These are phyloP conservation scores for Luscinia megarhynchos DNA, from an alignment of 2,797 vertebrate genomes.

Conservation along the genomic window DNA sequence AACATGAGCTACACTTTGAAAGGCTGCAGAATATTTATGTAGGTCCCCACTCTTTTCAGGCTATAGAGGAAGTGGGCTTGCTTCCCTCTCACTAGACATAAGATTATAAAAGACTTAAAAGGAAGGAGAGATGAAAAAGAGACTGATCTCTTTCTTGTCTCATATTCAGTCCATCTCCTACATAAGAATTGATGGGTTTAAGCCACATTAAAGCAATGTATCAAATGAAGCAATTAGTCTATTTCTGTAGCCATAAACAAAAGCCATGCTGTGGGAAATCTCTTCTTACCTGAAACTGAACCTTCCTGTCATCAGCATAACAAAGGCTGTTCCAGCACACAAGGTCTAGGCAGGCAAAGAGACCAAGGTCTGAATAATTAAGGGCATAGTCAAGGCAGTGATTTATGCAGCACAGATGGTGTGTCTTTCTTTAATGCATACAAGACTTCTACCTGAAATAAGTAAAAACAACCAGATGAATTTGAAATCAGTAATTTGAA, in stretches of 20 bases:
- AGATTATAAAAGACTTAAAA: neutral
- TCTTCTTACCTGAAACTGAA: neutral
- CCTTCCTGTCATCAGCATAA: neutral
- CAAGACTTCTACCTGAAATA: neutral
- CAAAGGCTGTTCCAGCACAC: neutral
- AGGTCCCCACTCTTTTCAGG: neutral
- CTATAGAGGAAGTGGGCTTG: neutral
- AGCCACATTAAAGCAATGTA: neutral
- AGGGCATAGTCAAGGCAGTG: neutral
- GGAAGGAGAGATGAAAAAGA: neutral
- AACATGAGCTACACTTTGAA: neutral
- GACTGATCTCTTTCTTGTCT: neutral
- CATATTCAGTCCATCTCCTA: neutral
- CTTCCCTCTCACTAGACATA: neutral
- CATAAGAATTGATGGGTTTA: fast-evolving
- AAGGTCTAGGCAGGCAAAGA: neutral
- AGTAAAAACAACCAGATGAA: neutral
- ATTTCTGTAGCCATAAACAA: neutral
- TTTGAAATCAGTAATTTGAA: neutral
- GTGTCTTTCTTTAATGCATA: neutral
- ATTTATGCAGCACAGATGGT: neutral
- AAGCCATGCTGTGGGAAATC: neutral
- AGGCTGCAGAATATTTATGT: neutral
- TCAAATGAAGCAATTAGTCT: neutral
- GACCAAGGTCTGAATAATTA: neutral